Evolutionary conservation across 2,797 vertebrate species (phyloP).

Genomic region (Mus minutoides): DNA sequence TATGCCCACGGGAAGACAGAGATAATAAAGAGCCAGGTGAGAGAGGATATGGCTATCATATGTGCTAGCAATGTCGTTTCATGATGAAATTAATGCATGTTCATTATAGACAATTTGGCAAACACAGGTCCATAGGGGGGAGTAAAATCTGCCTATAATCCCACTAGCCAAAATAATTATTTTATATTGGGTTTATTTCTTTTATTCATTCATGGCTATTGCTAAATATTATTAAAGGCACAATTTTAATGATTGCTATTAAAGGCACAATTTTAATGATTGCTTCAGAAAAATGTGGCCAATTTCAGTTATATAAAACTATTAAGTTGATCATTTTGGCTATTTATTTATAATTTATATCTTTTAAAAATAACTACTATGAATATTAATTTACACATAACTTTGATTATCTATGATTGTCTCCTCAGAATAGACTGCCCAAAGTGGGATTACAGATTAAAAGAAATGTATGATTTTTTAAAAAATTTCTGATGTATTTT

Average conservation of each 20-base stretch:
- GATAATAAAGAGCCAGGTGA: background rate
- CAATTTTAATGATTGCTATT: slow-evolving; percentile 5
- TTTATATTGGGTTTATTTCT: slow-evolving; percentile 47
- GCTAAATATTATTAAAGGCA: slow-evolving; percentile 55
- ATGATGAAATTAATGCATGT: slow-evolving; percentile 19
- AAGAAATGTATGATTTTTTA: background rate
- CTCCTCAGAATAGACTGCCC: slow-evolving; percentile 10
- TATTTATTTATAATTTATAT: slow-evolving; percentile 59
- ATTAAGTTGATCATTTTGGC: slow-evolving; percentile 20
- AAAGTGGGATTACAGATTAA: slow-evolving; percentile 10
- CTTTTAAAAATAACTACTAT: slow-evolving; percentile 45
- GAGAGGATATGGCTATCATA: background rate
- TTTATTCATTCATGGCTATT: slow-evolving; percentile 28
- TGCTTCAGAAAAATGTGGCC: background rate
- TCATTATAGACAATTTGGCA: slow-evolving; percentile 49
- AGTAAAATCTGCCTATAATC: slow-evolving; percentile 51
- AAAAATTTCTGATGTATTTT: background rate
- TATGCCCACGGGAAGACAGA: background rate
- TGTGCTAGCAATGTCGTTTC: background rate
- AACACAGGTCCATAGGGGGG: background rate
- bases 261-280: slow-evolving; percentile 50
- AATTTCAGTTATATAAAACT: slow-evolving; percentile 22
- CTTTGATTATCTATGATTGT: slow-evolving; percentile 37
- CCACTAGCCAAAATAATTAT: slow-evolving; percentile 44
- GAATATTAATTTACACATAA: slow-evolving; percentile 28